phyloP scores from a whole-genome alignment of 1,140 invertebrate genomes.

The Eriocheir sinensis region DNA sequence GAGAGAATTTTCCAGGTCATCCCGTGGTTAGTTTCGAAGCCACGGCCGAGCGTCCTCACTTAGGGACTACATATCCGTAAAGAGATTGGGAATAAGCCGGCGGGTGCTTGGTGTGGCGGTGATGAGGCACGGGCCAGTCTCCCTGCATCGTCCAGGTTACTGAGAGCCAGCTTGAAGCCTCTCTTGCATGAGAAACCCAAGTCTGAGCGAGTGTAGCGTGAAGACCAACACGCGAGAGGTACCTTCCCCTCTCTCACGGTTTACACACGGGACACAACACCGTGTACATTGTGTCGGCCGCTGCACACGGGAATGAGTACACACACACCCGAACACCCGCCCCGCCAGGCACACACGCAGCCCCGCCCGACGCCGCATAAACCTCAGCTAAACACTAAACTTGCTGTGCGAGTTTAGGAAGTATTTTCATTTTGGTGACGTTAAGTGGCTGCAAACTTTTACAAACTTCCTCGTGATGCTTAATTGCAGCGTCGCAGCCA shows the following conservation, averaged over 20 bases:
- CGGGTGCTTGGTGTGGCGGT: background rate
- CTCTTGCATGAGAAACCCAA: background rate
- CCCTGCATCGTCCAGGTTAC: background rate
- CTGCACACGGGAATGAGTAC: background rate
- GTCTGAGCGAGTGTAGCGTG: background rate
- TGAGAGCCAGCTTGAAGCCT: background rate
- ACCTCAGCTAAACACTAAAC: constrained; percentile 15
- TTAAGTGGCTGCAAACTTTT: constrained; percentile 4
- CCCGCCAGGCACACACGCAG: background rate
- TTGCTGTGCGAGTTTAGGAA: background rate
- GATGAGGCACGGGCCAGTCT: background rate
- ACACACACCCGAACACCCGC: background rate
- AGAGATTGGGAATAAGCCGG: too few species aligned
- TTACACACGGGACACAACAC: background rate
- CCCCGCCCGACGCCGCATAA: background rate
- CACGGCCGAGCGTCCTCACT: too few species aligned
- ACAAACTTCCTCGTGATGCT: background rate
- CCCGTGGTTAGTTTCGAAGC: too few species aligned
- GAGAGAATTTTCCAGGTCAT: too few species aligned
- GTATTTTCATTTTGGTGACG: constrained; percentile 16
- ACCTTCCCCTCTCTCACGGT: background rate
- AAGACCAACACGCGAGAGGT: background rate
- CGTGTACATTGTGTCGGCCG: background rate
- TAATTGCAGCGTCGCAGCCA: constrained; percentile 12
- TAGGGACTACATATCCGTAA: too few species aligned